Conservation (phyloP, 2,113 vertebrate species). For the Amblyopsis rosae region DNA sequence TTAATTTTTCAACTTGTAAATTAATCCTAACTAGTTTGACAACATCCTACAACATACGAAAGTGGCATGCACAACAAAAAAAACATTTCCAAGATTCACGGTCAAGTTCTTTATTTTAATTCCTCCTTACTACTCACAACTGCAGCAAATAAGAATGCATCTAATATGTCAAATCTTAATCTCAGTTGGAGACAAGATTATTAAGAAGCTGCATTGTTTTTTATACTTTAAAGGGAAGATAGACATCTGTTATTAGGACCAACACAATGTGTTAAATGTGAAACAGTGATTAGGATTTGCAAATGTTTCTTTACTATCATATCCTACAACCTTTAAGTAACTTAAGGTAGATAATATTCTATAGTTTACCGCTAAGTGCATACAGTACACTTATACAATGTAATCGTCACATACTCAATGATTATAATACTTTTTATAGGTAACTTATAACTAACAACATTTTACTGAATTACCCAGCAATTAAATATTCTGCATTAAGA, state of each 20-base stretch:
- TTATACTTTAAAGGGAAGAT: too few relatives aligned
- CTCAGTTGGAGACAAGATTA: too few relatives aligned
- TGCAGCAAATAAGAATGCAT: neutral
- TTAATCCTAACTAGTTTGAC: neutral
- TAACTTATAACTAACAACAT: neutral
- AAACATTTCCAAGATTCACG: neutral
- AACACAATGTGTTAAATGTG: too few relatives aligned
- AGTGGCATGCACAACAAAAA: neutral
- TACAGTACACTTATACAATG: neutral
- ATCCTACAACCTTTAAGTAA: neutral
- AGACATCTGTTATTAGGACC: too few relatives aligned
- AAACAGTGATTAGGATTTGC: too few relatives aligned
- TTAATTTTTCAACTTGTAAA: neutral
- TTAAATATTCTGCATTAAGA: neutral
- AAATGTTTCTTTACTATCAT: neutral
- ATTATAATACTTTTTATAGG: neutral
- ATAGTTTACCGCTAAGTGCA: neutral
- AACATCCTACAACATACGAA: neutral
- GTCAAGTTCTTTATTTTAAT: neutral
- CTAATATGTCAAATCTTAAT: too few relatives aligned
- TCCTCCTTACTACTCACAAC: neutral
- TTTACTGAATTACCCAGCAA: neutral
- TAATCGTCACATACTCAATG: neutral
- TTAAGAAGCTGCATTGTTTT: too few relatives aligned
- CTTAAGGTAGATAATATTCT: neutral